phyloP scores from a whole-genome alignment of 2,888 invertebrate species.

The Branchellion lobata region DNA sequence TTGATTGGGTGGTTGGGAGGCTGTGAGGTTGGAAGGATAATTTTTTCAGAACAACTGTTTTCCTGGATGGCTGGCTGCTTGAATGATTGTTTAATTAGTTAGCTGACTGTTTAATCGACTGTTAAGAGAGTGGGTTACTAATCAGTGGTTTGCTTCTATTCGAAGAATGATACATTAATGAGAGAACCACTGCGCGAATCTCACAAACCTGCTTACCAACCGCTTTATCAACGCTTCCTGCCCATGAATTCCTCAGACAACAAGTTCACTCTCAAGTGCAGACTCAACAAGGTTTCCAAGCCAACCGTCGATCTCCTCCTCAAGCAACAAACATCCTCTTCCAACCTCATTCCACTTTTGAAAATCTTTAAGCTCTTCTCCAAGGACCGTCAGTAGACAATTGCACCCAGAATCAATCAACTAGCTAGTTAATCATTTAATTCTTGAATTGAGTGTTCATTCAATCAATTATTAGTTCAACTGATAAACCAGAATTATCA shows the following conservation, averaged over 20 bases:
- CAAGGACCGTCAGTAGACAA: neutral
- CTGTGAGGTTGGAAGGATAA: neutral
- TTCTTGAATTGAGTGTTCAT: too few species aligned
- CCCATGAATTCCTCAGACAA: too few species aligned
- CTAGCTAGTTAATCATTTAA: too few species aligned
- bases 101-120: neutral
- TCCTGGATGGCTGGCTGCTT: neutral
- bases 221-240: too few species aligned
- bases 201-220: too few species aligned
- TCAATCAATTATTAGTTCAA: too few species aligned
- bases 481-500: too few species aligned
- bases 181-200: too few species aligned
- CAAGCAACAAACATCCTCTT: neutral
- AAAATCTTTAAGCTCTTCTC: constrained; percentile 30
- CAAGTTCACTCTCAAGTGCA: constrained; percentile 20
- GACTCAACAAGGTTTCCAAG: neutral
- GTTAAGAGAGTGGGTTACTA: neutral
- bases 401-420: too few species aligned
- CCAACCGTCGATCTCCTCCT: neutral
- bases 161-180: too few species aligned
- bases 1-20: neutral
- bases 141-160: neutral
- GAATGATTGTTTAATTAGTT: neutral
- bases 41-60: too few species aligned
- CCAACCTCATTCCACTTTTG: constrained; percentile 7